Conservation (phyloP, 2,888 invertebrate species). For the Sicus ferrugineus region DNA sequence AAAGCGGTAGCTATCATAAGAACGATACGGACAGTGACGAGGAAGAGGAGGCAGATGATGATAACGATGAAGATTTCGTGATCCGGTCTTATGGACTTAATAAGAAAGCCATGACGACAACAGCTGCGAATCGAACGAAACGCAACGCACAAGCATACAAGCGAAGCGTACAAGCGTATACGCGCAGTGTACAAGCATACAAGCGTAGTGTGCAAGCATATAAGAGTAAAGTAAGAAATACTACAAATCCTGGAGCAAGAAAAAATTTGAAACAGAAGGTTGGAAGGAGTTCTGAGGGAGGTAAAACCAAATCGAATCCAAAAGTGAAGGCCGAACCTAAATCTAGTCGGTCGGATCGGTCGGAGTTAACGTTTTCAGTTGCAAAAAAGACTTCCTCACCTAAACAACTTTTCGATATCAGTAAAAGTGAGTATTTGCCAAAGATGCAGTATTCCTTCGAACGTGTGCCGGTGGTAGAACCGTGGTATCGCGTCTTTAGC, state of each 20-base stretch:
- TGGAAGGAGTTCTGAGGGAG: not conserved
- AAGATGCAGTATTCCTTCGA: slow-evolving; percentile 69
- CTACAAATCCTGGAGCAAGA: not conserved
- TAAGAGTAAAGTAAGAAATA: not conserved
- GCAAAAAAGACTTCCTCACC: slow-evolving; percentile 6
- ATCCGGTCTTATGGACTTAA: slow-evolving; percentile 29
- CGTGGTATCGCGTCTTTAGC: slow-evolving; percentile 81
- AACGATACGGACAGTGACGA: slow-evolving; percentile 34
- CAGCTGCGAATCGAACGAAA: not conserved
- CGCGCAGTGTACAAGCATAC: too few species aligned
- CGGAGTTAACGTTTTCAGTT: too few species aligned
- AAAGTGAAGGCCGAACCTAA: not conserved
- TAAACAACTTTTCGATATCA: slow-evolving; percentile 55
- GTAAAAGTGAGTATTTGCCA: slow-evolving; percentile 51
- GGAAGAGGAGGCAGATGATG: slow-evolving; percentile 42
- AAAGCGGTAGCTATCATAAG: slow-evolving; percentile 37
- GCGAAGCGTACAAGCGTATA: too few species aligned
- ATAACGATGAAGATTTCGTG: slow-evolving; percentile 52
- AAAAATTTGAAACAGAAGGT: not conserved
- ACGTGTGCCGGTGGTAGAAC: slow-evolving; percentile 74
- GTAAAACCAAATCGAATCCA: not conserved
- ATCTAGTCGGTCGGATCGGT: too few species aligned
- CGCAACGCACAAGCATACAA: slow-evolving; percentile 4
- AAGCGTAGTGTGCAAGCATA: too few species aligned
- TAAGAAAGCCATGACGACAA: too few species aligned